These are phyloP conservation scores for Pipa parva DNA, from an alignment of 2,113 vertebrate genomes.

Conservation along the genomic window DNA sequence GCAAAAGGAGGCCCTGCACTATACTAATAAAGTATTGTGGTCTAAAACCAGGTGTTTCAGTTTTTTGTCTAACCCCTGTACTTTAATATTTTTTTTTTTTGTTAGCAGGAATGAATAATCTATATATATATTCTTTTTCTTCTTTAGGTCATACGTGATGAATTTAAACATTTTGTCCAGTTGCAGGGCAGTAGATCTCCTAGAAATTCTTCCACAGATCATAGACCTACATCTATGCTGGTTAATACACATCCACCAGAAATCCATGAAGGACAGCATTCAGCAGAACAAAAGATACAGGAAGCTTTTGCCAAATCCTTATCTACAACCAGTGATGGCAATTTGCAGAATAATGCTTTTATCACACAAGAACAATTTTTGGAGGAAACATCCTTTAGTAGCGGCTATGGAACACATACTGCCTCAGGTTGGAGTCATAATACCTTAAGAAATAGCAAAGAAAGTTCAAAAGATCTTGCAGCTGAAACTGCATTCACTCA, in stretches of 20 bases:
- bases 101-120: not conserved
- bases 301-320: slow-evolving; percentile 53
- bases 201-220: slow-evolving; percentile 37
- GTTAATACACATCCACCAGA: slow-evolving; percentile 40
- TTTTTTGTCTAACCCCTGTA: no score
- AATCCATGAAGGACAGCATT: slow-evolving; percentile 58
- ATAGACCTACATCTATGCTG: slow-evolving; percentile 41
- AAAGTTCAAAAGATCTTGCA: not conserved
- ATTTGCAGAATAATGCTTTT: slow-evolving; percentile 43
- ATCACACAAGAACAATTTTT: slow-evolving; percentile 50
- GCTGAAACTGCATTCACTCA: not conserved
- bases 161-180: slow-evolving; percentile 83
- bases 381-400: slow-evolving; percentile 66
- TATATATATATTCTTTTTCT: not conserved
- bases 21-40: no score
- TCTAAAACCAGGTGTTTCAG: no score
- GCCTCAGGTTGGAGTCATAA: slow-evolving; percentile 49
- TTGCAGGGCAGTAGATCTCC: slow-evolving; percentile 60
- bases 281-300: slow-evolving; percentile 52
- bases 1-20: no score
- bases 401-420: slow-evolving; percentile 78
- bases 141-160: slow-evolving; percentile 87
- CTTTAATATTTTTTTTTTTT: no score
- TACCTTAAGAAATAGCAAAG: not conserved
- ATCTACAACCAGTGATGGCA: slow-evolving; percentile 43